Conservation (phyloP, 2,797 vertebrate genomes). For the Scleropages formosus region DNA sequence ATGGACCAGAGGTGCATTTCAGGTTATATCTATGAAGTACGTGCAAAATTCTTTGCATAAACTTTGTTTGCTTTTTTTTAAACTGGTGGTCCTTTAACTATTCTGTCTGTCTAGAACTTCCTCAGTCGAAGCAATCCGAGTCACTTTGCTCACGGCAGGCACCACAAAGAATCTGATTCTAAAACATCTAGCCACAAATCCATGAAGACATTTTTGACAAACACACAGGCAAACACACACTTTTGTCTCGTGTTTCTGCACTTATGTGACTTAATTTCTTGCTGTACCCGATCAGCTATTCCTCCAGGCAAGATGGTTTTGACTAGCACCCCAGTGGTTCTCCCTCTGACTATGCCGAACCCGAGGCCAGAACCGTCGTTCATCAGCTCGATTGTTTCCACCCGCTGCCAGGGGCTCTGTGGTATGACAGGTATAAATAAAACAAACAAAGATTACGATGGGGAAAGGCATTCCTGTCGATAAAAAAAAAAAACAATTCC, state of each 20-base stretch:
- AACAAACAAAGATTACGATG: background rate
- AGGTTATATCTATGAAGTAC: background rate
- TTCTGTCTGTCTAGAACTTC: too few species aligned
- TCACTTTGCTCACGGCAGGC: background rate
- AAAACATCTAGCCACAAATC: background rate
- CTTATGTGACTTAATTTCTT: background rate
- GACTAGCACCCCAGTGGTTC: conserved; percentile 85
- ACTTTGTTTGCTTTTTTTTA: background rate
- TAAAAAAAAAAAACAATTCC: background rate
- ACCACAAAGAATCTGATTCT: background rate
- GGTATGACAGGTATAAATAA: background rate
- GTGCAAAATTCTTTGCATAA: background rate
- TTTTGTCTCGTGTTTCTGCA: background rate
- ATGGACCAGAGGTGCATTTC: conserved; percentile 23
- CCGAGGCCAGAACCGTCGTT: conserved; percentile 92
- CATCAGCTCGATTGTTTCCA: conserved; percentile 85
- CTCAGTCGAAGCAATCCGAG: background rate
- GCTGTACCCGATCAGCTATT: conserved; percentile 83
- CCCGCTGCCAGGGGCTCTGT: conserved; percentile 78
- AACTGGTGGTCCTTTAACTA: background rate
- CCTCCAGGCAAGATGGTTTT: conserved; percentile 91
- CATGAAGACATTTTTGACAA: background rate
- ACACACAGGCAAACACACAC: too few species aligned
- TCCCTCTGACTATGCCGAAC: conserved; percentile 92
- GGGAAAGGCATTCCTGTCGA: background rate